Evolutionary conservation across 2,888 invertebrate species (phyloP).

Genomic region (Thelaira solivaga): DNA sequence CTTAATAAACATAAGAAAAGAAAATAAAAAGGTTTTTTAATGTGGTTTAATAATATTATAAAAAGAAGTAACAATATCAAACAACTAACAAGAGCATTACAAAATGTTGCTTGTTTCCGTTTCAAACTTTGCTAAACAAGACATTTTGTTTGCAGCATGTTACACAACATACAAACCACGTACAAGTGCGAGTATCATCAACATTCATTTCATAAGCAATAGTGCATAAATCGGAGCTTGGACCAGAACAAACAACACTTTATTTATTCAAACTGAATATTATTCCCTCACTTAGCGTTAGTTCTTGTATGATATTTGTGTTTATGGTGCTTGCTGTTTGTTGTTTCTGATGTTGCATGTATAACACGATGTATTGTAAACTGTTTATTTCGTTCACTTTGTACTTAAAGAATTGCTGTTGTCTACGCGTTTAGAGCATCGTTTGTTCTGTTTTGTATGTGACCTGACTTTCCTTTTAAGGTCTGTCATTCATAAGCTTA

Average conservation of each 20-base stretch:
- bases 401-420: conserved; percentile 4
- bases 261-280: conserved; percentile 28
- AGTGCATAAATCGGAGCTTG: background rate
- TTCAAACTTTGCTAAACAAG: conserved; percentile 75
- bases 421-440: conserved; percentile 7
- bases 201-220: background rate
- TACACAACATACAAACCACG: conserved; percentile 45
- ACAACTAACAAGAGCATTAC: conserved; percentile 62
- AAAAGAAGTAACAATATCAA: conserved; percentile 38
- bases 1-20: conserved; percentile 28
- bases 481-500: conserved; percentile 13
- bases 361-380: conserved; percentile 51
- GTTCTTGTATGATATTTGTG: background rate
- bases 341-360: conserved; percentile 44
- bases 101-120: conserved; percentile 73
- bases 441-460: conserved; percentile 23
- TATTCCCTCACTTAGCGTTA: background rate
- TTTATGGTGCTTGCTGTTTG: conserved; percentile 12
- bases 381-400: conserved; percentile 39
- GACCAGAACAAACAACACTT: conserved; percentile 18
- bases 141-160: conserved; percentile 66
- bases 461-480: conserved; percentile 50
- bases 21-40: conserved; percentile 14
- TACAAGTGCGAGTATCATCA: conserved; percentile 5
- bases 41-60: conserved; percentile 7